Evolutionary conservation across 2,113 vertebrate genomes (phyloP).

Genomic region (Acanthisitta chloris): DNA sequence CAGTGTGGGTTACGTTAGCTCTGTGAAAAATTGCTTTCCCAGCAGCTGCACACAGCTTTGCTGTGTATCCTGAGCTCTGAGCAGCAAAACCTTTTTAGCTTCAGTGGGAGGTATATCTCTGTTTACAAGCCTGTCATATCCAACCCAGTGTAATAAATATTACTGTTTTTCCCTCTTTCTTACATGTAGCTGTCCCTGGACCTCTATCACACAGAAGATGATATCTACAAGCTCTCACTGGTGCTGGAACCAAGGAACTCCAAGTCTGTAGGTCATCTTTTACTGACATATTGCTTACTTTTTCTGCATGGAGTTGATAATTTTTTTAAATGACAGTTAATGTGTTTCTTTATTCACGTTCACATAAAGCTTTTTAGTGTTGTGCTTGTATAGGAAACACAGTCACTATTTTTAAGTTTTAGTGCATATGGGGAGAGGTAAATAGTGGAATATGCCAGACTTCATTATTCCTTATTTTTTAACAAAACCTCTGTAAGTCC

Average conservation of each 20-base stretch:
- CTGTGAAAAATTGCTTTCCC: not conserved
- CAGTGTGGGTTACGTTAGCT: not conserved
- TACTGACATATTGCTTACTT: not conserved
- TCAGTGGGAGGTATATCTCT: not conserved
- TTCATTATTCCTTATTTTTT: not conserved
- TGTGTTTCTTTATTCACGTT: not conserved
- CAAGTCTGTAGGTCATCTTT: slow-evolving; percentile 79
- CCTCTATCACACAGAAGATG: slow-evolving; percentile 96
- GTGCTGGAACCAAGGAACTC: slow-evolving; percentile 93
- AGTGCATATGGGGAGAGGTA: not conserved
- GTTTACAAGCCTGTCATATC: not conserved
- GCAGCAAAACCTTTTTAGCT: not conserved
- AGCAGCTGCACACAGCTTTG: not conserved
- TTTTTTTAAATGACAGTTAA: not conserved
- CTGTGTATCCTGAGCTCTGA: accelerated
- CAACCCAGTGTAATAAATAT: not conserved
- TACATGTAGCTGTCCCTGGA: slow-evolving; percentile 89
- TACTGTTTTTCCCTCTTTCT: not conserved
- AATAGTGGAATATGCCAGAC: not conserved
- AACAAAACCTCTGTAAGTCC: not conserved
- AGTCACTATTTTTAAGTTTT: not conserved
- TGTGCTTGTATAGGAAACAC: not conserved
- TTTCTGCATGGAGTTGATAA: not conserved
- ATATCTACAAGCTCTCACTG: slow-evolving; percentile 95
- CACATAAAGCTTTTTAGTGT: not conserved